Evolutionary conservation across 2,797 vertebrate species (phyloP).

Genomic region (Brachymystax lenok): DNA sequence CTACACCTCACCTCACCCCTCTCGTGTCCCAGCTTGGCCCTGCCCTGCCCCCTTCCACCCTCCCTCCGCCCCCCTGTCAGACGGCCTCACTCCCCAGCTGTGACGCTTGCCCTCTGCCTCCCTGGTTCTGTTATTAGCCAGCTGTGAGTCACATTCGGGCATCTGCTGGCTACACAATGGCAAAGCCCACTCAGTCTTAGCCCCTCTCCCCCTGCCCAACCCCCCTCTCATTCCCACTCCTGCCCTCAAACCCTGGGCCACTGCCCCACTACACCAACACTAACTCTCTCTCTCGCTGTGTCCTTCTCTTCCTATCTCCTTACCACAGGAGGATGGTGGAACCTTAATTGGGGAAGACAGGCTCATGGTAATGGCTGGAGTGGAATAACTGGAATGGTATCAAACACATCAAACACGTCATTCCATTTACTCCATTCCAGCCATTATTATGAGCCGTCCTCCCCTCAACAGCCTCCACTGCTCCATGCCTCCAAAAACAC

Average conservation of each 20-base stretch:
- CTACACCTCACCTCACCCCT: constrained; percentile 78
- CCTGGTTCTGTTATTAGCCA: constrained; percentile 96
- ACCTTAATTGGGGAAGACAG: no score
- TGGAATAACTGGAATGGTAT: no score
- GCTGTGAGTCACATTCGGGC: constrained; percentile 89
- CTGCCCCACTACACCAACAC: constrained; percentile 54
- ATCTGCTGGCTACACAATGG: constrained; percentile 84
- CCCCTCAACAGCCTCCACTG: no score
- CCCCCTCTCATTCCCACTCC: constrained; percentile 51
- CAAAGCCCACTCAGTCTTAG: constrained; percentile 66
- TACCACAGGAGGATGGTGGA: no score
- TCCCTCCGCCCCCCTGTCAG: constrained; percentile 75
- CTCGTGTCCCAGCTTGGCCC: constrained; percentile 79
- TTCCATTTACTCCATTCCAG: no score
- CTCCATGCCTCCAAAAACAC: neutral
- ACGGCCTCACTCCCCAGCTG: constrained; percentile 98
- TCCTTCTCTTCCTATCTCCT: constrained; percentile 26
- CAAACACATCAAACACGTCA: no score
- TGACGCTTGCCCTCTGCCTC: constrained; percentile 89
- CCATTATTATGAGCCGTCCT: no score
- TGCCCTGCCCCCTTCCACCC: constrained; percentile 30
- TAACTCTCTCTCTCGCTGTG: constrained; percentile 33
- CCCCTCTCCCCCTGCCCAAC: constrained; percentile 49
- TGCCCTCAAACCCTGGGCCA: constrained; percentile 70
- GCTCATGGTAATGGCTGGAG: no score